Evolutionary conservation across 2,113 vertebrate genomes (phyloP), one percentile per base, ranked within the genome.

Genomic region (Arvicanthis niloticus): DNA sequence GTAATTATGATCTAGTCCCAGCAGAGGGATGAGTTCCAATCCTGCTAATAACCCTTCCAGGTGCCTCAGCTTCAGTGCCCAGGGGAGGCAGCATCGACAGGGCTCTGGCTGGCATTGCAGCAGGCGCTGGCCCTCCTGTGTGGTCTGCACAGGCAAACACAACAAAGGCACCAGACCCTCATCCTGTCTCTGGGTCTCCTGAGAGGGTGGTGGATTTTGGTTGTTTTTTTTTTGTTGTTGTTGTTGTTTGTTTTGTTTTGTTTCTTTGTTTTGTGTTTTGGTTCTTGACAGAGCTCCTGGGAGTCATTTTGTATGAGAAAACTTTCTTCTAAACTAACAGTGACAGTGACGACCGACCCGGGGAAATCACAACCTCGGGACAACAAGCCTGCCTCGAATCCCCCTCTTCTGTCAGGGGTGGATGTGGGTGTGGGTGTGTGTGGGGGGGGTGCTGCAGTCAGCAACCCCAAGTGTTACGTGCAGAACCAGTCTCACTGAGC

Each of bases 21-120:
- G 98, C 97, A 98, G 98, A 97, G 97, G 97, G 95, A 97, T 95
- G 96, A 97, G 97, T 98, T 98, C 97, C 98, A 98, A 95, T 97
- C 98, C 98, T 97, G 91, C 97, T 98, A 98, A 98, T 98, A 98
- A 98, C 98, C 97, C 96, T 95, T 97, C 97, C 98, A 98, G 98
- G 98, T 98, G 98, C 98, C 95, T 97, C 91, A 26, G 56, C 89
- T 91, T 76, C 56, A 0, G 87, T 84, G 62, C 97, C 95, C 96
- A 7, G 10, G 97, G 97, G 96, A 97, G 45, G 88, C 88, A 48
- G 94, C 40, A 1, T 77, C 11, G 15, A 40, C 93, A 73, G 95
- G 81, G n/a, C 94, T 94, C 82, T 62, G 72, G 96, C 86, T 94
- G 89, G 96, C 86, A 85, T 90, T 26, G 0, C 86, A n/a, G 77